These are phyloP conservation scores for Macquaria australasica DNA, from an alignment of 2,113 vertebrate genomes.

Conservation along the genomic window DNA sequence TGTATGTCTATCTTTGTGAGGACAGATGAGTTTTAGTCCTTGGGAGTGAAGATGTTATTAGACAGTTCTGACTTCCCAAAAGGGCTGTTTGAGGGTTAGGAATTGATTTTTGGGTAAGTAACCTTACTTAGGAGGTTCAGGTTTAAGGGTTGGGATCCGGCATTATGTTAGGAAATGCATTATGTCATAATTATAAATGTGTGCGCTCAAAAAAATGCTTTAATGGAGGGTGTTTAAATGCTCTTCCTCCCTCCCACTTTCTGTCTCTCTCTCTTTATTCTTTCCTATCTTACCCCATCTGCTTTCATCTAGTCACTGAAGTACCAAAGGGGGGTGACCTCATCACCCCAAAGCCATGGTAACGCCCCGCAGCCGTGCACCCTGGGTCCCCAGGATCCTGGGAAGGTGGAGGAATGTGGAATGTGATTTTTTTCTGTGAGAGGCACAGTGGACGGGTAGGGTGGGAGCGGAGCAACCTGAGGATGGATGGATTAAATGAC, in stretches of 20 bases:
- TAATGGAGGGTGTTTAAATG: neutral
- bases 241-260: neutral
- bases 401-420: slow-evolving; percentile 76
- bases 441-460: slow-evolving; percentile 46
- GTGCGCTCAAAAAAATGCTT: neutral
- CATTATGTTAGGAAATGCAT: neutral
- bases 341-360: slow-evolving; percentile 67
- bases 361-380: slow-evolving; percentile 72
- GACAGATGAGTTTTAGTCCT: neutral
- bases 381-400: slow-evolving; percentile 69
- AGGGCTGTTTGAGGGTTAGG: neutral
- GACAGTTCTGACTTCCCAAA: neutral
- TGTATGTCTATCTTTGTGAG: neutral
- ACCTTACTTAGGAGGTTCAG: too few relatives aligned
- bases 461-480: slow-evolving; percentile 56
- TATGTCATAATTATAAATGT: neutral
- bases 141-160: neutral
- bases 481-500: slow-evolving; percentile 73
- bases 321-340: slow-evolving; percentile 65
- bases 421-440: slow-evolving; percentile 52
- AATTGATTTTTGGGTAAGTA: neutral
- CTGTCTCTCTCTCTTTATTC: neutral
- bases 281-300: slow-evolving; percentile 39
- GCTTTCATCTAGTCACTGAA: slow-evolving; percentile 64
- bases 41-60: too few relatives aligned